A percentile compares a stretch with the other conserved stretches of the same genome.
phyloP scores from a whole-genome alignment of 2,113 vertebrate species.

The Rhombomys opimus region DNA sequence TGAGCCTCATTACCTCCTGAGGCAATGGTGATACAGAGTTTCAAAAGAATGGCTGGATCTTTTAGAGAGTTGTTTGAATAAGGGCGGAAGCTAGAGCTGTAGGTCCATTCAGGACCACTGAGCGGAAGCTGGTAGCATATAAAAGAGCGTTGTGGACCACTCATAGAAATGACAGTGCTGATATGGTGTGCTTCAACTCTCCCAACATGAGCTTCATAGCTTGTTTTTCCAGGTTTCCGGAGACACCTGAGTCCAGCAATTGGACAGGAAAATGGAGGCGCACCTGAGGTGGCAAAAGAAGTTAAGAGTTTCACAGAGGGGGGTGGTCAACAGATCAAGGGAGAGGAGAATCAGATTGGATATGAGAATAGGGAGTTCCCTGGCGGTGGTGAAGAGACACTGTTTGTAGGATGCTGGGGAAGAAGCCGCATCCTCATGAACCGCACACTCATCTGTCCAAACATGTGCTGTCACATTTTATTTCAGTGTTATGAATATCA shows the following conservation, averaged over 20 bases:
- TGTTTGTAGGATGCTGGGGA: not conserved
- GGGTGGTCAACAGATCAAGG: not conserved
- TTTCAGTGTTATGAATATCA: slow-evolving; percentile 58
- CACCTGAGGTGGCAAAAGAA: not conserved
- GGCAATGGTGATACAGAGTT: not conserved
- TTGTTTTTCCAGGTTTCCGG: not conserved
- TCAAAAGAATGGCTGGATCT: not conserved
- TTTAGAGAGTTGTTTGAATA: not conserved
- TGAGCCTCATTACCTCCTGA: not conserved
- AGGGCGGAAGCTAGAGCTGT: not conserved
- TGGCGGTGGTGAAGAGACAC: not conserved
- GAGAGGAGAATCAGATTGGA: not conserved
- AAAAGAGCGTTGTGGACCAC: not conserved
- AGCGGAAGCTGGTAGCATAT: not conserved
- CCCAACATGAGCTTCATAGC: not conserved
- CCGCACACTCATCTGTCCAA: not conserved
- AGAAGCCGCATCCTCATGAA: not conserved
- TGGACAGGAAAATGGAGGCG: slow-evolving; percentile 14
- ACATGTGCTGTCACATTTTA: not conserved
- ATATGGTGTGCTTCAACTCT: not conserved
- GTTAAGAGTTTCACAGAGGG: not conserved
- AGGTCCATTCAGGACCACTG: not conserved
- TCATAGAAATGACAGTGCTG: not conserved
- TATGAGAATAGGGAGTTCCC: not conserved
- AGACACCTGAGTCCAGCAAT: not conserved